These are phyloP conservation scores for Boloria euphrosyne DNA, from an alignment of 2,888 invertebrate species.

Conservation along the genomic window DNA sequence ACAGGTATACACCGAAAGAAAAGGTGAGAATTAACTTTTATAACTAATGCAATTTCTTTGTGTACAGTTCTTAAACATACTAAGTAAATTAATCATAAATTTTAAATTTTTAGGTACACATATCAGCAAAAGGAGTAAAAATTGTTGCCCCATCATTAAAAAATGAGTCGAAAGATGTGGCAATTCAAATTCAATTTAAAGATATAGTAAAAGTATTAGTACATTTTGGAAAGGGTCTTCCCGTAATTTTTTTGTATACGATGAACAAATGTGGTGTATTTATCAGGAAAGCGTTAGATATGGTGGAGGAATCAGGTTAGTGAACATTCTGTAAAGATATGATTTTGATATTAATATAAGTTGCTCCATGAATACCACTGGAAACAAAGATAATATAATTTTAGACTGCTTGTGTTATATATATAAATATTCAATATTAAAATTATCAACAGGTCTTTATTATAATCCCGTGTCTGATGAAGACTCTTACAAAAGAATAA, in stretches of 20 bases:
- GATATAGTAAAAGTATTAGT: slow-evolving; percentile 89
- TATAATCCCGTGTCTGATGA: slow-evolving; percentile 84
- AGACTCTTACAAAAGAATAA: slow-evolving; percentile 88
- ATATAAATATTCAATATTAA: too few species aligned
- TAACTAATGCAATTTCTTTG: background rate
- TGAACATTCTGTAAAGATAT: slow-evolving; percentile 1
- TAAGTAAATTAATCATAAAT: background rate
- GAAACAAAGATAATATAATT: too few species aligned
- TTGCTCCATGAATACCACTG: too few species aligned
- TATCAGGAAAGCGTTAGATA: slow-evolving; percentile 87
- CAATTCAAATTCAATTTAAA: slow-evolving; percentile 85
- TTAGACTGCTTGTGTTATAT: background rate
- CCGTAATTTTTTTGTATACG: slow-evolving; percentile 91
- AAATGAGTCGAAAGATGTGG: slow-evolving; percentile 79
- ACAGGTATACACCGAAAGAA: slow-evolving; percentile 89
- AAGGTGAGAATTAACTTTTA: slow-evolving; percentile 72
- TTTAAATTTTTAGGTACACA: slow-evolving; percentile 72
- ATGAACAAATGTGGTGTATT: slow-evolving; percentile 85
- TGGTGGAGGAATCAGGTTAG: slow-evolving; percentile 82
- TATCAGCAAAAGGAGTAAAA: slow-evolving; percentile 82
- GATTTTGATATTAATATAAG: background rate
- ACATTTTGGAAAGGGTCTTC: slow-evolving; percentile 89
- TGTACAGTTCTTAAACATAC: background rate
- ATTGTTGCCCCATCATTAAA: slow-evolving; percentile 83
- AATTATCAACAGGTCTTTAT: slow-evolving; percentile 70